Evolutionary conservation across 2,888 invertebrate genomes (phyloP).

Genomic region (Caenorhabditis drosophilae): DNA sequence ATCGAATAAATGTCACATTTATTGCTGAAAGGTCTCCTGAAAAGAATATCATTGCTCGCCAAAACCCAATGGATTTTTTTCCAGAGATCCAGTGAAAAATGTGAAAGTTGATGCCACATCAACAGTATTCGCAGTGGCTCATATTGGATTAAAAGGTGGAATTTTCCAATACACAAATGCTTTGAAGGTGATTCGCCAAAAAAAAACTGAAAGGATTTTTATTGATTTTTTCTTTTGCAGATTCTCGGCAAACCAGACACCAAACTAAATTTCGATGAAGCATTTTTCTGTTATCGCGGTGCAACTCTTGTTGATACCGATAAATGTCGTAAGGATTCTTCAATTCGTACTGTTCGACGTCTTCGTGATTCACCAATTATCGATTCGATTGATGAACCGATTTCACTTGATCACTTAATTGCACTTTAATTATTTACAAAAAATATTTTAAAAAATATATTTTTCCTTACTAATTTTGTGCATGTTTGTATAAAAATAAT

Average conservation of each 20-base stretch:
- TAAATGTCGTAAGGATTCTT: no score
- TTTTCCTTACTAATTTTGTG: slow-evolving; percentile 9
- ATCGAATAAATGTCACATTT: slow-evolving; percentile 66
- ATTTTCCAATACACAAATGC: slow-evolving; percentile 69
- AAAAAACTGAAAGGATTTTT: background rate
- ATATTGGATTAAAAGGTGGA: slow-evolving; percentile 67
- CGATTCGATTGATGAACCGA: slow-evolving; percentile 33
- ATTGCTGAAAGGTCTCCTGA: slow-evolving; percentile 65
- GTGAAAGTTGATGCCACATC: slow-evolving; percentile 67
- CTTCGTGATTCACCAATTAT: slow-evolving; percentile 42
- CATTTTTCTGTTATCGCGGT: slow-evolving; percentile 67
- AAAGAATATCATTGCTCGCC: no score
- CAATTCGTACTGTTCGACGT: slow-evolving; percentile 47
- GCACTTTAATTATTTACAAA: slow-evolving; percentile 38
- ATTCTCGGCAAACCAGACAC: slow-evolving; percentile 61
- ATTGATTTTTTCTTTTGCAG: slow-evolving; percentile 18
- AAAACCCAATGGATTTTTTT: no score
- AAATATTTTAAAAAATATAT: slow-evolving; percentile 7
- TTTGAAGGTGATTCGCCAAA: slow-evolving; percentile 53
- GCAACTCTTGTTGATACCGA: slow-evolving; percentile 47
- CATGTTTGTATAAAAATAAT: slow-evolving; percentile 10
- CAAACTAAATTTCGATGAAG: slow-evolving; percentile 61
- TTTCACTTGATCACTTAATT: slow-evolving; percentile 34
- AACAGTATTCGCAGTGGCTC: slow-evolving; percentile 65
- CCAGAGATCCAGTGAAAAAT: slow-evolving; percentile 66